Base-by-base conservation (phyloP, 2,797 vertebrate species). In the Malacoctenus gilli region DNA sequence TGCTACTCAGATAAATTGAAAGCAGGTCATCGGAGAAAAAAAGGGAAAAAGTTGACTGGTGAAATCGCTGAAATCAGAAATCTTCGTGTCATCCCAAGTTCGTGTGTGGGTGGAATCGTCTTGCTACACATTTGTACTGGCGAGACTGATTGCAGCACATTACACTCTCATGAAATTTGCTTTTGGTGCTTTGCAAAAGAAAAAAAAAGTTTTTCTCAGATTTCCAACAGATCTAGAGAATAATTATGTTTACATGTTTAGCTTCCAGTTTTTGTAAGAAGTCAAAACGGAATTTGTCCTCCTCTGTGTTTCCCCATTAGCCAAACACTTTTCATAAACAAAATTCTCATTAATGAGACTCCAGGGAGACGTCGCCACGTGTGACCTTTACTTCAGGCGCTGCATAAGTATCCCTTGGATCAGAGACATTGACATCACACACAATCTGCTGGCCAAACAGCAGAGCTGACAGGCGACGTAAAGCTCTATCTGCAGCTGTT, bases 341-440 rank as follows among this genome's bases (percentile, higher is more conserved):
- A 79, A 77, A 68, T 59, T 41, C 48, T 68, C 47, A 66, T 74
- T 84, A 87, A 75, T 65, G 61, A 83, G 74, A 73, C 70, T 73
- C 63, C 5, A 4, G 55, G 52, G 72, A 71, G 40, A 70, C 58
- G 59, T 69, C 50, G 44, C 31, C 56, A 61, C 28, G 37, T 52
- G 20, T 77, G 81, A 87, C 79, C 83, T 88, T 85, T 79, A 67
- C 44, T 71, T 79, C 60, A 22, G 49, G 66, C 77, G 69, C 30
- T 58, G 44, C 54, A 31, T 48, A 66, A 63, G 48, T 50, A 72
- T 64, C 74, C 53, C 61, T 77, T 61, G 68, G 55, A 65, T 66
- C 42, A 54, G 42, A 62, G 46, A 59, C 68, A 51, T 57, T 40
- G 57, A 68, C 68, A 79, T 79, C 57, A 60, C n/a, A 57, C 71